A percentile compares a stretch with the other conserved stretches of the same genome.
Evolutionary conservation across 2,888 invertebrate genomes (phyloP).

Genomic region (Hoplodrina blanda): DNA sequence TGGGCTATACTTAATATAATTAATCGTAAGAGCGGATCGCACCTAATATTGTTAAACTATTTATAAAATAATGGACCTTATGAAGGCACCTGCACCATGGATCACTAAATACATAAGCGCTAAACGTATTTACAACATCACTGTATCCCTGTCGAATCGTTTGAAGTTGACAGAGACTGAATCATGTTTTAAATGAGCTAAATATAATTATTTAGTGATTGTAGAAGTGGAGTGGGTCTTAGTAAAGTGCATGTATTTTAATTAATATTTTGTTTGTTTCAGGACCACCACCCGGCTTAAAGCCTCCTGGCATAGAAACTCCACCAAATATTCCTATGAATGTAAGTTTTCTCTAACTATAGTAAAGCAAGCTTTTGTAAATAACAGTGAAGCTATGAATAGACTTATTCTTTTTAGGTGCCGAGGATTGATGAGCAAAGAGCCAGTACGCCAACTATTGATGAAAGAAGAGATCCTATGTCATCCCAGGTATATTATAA

Average conservation of each 20-base stretch:
- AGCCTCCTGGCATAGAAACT: conserved; percentile 86
- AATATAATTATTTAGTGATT: background rate
- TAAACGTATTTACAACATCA: background rate
- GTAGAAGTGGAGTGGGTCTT: background rate
- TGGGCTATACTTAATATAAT: background rate
- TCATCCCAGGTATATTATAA: conserved; percentile 80
- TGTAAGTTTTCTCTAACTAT: conserved; percentile 70
- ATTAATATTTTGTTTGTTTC: conserved; percentile 71
- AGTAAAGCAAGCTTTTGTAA: background rate
- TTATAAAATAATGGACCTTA: background rate
- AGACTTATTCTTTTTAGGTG: conserved; percentile 67
- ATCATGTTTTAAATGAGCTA: background rate
- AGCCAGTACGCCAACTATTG: conserved; percentile 93
- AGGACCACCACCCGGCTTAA: conserved; percentile 80
- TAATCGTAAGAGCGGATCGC: background rate
- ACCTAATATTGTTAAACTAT: conserved; percentile 7
- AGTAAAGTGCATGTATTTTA: conserved; percentile 1
- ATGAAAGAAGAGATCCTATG: conserved; percentile 89
- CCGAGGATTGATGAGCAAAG: conserved; percentile 91
- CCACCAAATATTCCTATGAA: conserved; percentile 76
- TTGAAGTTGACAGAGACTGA: background rate
- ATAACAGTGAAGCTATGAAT: background rate
- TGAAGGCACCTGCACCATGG: background rate
- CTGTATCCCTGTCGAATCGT: too few species aligned
- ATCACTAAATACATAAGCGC: background rate